Evolutionary conservation across 1,140 invertebrate species (phyloP).

Genomic region (Plodia interpunctella): DNA sequence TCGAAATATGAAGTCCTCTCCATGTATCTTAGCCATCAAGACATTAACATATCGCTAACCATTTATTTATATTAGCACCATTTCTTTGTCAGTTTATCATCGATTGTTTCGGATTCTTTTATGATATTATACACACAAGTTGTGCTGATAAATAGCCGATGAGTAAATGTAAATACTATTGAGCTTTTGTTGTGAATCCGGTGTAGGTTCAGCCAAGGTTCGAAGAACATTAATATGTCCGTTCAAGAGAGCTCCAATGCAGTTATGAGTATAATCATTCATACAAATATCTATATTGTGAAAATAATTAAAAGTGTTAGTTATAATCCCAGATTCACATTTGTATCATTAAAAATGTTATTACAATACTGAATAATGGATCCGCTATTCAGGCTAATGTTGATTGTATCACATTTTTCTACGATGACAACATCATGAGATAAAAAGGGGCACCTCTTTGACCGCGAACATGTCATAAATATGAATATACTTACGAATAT

Average conservation of each 20-base stretch:
- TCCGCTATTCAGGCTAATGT: background rate
- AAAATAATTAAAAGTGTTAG: background rate
- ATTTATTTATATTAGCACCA: conserved; percentile 74
- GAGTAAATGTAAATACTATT: conserved; percentile 66
- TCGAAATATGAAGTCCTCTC: conserved; percentile 24
- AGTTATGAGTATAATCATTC: conserved; percentile 5
- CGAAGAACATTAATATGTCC: conserved; percentile 28
- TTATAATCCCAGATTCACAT: too few species aligned
- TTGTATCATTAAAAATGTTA: too few species aligned
- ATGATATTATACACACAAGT: conserved; percentile 37
- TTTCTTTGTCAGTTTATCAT: conserved; percentile 73
- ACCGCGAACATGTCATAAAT: conserved; percentile 41
- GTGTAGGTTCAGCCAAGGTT: conserved; percentile 14
- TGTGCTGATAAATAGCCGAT: conserved; percentile 57
- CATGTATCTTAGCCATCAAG: conserved; percentile 25
- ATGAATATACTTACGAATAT: conserved; percentile 59
- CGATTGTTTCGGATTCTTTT: conserved; percentile 59
- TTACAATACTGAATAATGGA: background rate
- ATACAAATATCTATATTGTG: background rate
- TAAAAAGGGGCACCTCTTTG: conserved; percentile 26
- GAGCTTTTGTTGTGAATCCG: conserved; percentile 40
- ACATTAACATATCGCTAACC: conserved; percentile 66
- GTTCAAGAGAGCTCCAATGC: conserved; percentile 31
- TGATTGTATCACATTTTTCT: conserved; percentile 1
- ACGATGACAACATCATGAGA: conserved; percentile 23